Percentiles rank a stretch among this genome's conserved stretches.
These are phyloP conservation scores for Nibea albiflora DNA, from an alignment of 2,113 vertebrate species.

Conservation along the genomic window DNA sequence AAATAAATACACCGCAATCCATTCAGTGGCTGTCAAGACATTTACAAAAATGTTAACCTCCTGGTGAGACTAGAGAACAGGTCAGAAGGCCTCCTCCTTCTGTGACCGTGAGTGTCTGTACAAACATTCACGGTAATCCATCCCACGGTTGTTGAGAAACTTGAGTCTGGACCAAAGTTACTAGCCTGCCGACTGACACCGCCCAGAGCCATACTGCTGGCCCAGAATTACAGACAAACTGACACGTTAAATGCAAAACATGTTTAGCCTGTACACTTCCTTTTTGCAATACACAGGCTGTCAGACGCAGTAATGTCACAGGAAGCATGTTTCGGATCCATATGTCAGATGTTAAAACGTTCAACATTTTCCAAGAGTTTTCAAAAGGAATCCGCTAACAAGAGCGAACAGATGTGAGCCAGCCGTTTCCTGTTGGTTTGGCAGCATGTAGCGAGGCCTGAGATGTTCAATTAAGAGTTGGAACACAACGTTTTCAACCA, in stretches of 20 bases:
- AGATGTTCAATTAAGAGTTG: conserved; percentile 22
- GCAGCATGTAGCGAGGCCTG: not conserved
- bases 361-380: not conserved
- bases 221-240: not conserved
- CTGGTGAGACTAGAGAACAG: not conserved
- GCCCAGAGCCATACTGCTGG: not conserved
- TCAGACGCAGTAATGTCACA: not conserved
- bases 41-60: not conserved
- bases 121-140: not conserved
- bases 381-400: conserved; percentile 3
- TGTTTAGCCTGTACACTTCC: too few species aligned
- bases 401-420: conserved; percentile 11
- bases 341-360: conserved; percentile 1
- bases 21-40: not conserved
- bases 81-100: not conserved
- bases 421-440: conserved; percentile 9
- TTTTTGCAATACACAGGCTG: not conserved
- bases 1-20: not conserved
- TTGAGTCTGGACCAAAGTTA: not conserved
- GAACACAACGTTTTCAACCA: conserved; percentile 23
- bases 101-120: not conserved
- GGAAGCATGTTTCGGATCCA: not conserved
- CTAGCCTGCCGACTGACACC: not conserved
- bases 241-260: not conserved
- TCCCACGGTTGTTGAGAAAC: not conserved